Evolutionary conservation across 2,113 vertebrate genomes (phyloP).

Genomic region (Phaethon lepturus): DNA sequence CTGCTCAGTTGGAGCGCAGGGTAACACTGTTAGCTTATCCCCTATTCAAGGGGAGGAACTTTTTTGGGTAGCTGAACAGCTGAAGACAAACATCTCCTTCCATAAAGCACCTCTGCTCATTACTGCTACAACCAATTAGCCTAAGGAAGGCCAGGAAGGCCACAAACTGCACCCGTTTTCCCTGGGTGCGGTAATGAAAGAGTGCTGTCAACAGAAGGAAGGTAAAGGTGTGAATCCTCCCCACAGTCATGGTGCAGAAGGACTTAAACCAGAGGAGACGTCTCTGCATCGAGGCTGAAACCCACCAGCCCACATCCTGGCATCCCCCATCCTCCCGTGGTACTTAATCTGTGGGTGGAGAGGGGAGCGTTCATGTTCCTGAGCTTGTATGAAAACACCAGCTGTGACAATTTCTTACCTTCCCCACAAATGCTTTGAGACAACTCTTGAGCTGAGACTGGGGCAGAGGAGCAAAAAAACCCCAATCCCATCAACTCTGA

Average conservation of each 20-base stretch:
- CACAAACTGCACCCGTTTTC: not conserved
- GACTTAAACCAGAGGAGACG: not conserved
- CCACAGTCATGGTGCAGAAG: not conserved
- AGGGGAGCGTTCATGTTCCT: rapidly evolving
- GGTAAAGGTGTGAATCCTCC: not conserved
- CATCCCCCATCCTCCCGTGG: not conserved
- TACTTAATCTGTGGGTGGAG: not conserved
- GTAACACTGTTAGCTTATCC: not conserved
- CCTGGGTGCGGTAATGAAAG: not conserved
- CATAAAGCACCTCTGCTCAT: not conserved
- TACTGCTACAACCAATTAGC: not conserved
- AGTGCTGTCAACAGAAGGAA: not conserved
- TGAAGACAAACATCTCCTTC: not conserved
- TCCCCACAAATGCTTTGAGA: not conserved
- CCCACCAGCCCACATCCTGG: not conserved
- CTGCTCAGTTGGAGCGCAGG: not conserved
- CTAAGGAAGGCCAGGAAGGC: not conserved
- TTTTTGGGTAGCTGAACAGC: not conserved
- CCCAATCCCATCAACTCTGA: not conserved
- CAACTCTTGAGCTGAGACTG: not conserved
- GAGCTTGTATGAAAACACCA: not conserved
- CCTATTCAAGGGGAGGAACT: not conserved
- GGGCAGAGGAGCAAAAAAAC: not conserved
- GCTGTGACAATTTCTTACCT: not conserved
- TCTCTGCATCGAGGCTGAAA: not conserved